Evolutionary conservation across 1,140 invertebrate species (phyloP).

Genomic region (Phenacoccus solenopsis): DNA sequence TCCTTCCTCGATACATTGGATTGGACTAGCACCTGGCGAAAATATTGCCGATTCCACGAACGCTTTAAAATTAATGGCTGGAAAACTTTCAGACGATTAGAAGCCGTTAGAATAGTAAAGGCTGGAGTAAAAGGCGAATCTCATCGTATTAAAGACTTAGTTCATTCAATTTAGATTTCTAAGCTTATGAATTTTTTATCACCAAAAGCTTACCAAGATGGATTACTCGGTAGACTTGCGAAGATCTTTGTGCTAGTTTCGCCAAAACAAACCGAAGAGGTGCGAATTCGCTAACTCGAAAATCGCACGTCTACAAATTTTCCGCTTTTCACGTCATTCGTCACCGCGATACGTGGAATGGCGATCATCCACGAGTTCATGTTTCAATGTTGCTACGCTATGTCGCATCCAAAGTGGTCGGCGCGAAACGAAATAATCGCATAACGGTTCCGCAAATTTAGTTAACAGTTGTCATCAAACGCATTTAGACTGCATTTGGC

Average conservation of each 20-base stretch:
- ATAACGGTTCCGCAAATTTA: constrained; percentile 16
- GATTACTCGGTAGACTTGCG: no score
- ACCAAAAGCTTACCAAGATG: background rate
- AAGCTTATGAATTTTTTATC: background rate
- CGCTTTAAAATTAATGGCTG: background rate
- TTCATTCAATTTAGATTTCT: background rate
- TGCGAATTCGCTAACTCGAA: no score
- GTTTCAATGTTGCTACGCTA: no score
- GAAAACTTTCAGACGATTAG: background rate
- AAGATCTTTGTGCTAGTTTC: no score
- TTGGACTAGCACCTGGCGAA: no score
- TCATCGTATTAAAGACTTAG: background rate
- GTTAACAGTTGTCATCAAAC: constrained; percentile 14
- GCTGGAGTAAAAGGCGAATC: background rate
- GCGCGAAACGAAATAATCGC: constrained; percentile 6
- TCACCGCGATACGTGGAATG: background rate
- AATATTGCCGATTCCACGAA: no score
- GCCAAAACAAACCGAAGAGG: background rate
- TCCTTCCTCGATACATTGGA: no score
- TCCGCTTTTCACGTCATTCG: background rate
- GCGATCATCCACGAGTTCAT: background rate
- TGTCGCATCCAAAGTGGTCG: no score
- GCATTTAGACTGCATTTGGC: background rate
- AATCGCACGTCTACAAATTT: background rate
- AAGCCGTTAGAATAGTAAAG: background rate